These are phyloP conservation scores for Glandiceps talaboti DNA, from an alignment of 53 echinoderm and acorn worm genomes.

Conservation along the genomic window DNA sequence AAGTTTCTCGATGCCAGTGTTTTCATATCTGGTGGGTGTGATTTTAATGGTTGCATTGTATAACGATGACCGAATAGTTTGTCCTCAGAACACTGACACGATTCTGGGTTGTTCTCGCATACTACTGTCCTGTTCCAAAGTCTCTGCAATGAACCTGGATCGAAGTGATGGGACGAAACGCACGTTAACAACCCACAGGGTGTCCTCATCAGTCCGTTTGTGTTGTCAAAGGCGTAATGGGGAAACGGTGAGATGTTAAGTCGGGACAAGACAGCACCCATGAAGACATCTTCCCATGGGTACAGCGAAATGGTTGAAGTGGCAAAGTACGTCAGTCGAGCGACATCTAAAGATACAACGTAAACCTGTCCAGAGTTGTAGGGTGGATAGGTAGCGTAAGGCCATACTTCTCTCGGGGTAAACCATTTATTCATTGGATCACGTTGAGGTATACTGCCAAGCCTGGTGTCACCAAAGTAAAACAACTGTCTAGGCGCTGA, in stretches of 20 bases:
- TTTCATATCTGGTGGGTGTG: not conserved
- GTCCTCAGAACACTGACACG: not conserved
- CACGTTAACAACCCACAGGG: not conserved
- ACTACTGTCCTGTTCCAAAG: not conserved
- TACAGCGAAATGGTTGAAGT: not conserved
- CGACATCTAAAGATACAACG: slow-evolving; percentile 24
- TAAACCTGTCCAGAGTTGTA: slow-evolving; percentile 18
- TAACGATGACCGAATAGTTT: not conserved
- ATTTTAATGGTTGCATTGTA: not conserved
- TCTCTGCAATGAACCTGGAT: not conserved
- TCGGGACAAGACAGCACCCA: slow-evolving; percentile 6
- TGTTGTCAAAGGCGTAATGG: not conserved
- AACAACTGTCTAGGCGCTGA: not conserved
- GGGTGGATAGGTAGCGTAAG: slow-evolving; percentile 15
- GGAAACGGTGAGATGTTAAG: not conserved
- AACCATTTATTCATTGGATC: slow-evolving; percentile 14
- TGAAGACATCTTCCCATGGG: slow-evolving; percentile 25
- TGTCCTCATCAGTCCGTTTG: not conserved
- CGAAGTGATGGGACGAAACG: not conserved
- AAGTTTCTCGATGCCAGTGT: not conserved
- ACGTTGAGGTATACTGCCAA: not conserved
- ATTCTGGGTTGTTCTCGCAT: not conserved
- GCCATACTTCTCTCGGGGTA: slow-evolving; percentile 8
- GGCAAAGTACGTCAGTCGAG: not conserved
- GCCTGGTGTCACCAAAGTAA: slow-evolving; percentile 13